These are phyloP conservation scores for Pristionchus maxplancki DNA, from an alignment of 2,888 invertebrate species.

Conservation along the genomic window DNA sequence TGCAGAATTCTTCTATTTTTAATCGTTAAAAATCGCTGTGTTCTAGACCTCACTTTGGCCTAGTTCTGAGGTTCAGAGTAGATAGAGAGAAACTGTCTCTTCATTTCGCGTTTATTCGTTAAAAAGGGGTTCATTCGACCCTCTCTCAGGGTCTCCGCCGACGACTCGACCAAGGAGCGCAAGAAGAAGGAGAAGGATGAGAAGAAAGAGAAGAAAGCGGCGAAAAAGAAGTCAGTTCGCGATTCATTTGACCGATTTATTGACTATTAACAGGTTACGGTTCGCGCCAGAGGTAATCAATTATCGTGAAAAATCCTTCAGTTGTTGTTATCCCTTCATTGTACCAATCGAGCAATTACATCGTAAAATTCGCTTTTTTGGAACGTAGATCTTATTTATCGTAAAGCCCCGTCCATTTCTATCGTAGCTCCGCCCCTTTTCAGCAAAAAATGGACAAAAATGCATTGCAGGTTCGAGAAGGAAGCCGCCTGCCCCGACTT, in stretches of 20 bases:
- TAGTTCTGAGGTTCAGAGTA: too few relatives aligned
- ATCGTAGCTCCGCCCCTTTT: conserved; percentile 1
- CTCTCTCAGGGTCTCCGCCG: conserved; percentile 11
- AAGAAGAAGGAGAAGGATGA: conserved; percentile 30
- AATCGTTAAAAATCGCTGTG: too few relatives aligned
- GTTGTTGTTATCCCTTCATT: background rate
- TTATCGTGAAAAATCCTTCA: background rate
- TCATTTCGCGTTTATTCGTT: too few relatives aligned
- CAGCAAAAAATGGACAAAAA: background rate
- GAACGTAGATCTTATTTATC: background rate
- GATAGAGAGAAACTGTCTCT: too few relatives aligned
- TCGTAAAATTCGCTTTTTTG: background rate
- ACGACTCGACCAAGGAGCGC: background rate
- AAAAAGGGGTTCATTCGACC: background rate
- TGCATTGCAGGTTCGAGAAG: conserved; percentile 54
- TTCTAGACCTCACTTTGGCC: too few relatives aligned
- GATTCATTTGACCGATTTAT: background rate
- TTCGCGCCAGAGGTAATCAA: conserved; percentile 1
- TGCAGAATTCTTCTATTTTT: too few relatives aligned
- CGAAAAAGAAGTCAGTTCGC: background rate
- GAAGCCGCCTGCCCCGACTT: conserved; percentile 65
- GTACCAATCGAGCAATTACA: background rate
- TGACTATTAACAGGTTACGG: background rate
- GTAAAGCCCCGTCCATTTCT: background rate
- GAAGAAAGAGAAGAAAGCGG: conserved; percentile 19